Evolutionary conservation across 2,797 vertebrate genomes (phyloP), one percentile per base, ranked within the genome.

Genomic region (Kryptopterus vitreolus): DNA sequence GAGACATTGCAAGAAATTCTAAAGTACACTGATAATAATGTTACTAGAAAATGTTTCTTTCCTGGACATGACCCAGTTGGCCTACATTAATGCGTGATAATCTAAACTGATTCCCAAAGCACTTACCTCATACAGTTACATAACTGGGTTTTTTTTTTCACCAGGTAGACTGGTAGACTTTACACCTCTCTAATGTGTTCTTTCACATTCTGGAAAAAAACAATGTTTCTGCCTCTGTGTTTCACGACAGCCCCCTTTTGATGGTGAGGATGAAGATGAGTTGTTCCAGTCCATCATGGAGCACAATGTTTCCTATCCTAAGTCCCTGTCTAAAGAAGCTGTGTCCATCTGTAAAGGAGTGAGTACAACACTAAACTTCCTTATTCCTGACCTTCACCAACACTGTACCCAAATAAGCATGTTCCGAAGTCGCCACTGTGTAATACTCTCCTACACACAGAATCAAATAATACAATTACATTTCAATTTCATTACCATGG

Each of bases 281-380:
- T 95, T 99, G 65, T 99, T 99, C 89, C 98, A 98, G 90, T 99
- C 96, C 68, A 99, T 99, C 87, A 99, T 99, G 98, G 98, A 99
- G 87, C 98, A 99, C 87, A 99, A 98, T 0, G 97, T 99, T 79
- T 99, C 97, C 79, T 99, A 99, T 86, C 96, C 98, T 38, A 99
- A 99, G 88, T 96, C 98, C 15, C 90, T 99, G 94, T 96, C 97
- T 75, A 99, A 98, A 92, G 98, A 99, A 90, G 96, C 98, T 0
- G 97, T 99, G 78, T 97, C 96, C 89, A 98, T 99, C 92, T 99
- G 98, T 94, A 99, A 99, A 85, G 98, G 98, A 87, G 97, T 99
- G 79, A 95, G 96, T 94, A 55, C 29, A n/a, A 6, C n/a, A 35
- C 22, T 38, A 24, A 12, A 3, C 10, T 38, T 65, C 18, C 62